Evolutionary conservation across 2,113 vertebrate genomes (phyloP).

Genomic region (Protobothrops flavoviridis): DNA sequence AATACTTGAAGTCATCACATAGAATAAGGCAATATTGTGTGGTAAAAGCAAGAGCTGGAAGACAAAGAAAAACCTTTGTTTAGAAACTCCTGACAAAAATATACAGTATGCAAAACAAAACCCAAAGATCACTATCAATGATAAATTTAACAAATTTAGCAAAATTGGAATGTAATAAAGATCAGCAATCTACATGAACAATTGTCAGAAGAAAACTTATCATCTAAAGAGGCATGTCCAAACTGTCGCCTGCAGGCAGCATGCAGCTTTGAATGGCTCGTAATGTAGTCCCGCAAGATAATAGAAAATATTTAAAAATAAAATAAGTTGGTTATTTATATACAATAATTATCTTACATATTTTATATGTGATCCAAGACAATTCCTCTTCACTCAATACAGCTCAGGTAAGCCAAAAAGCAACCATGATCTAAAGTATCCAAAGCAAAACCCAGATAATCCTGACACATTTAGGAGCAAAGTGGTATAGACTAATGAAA

Average conservation of each 20-base stretch:
- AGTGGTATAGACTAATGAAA: not conserved
- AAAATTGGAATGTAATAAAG: not conserved
- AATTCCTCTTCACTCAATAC: no score
- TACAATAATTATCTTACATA: no score
- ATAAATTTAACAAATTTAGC: not conserved
- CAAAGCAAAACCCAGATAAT: not conserved
- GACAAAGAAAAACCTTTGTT: not conserved
- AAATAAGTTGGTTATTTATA: no score
- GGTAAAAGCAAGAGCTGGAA: not conserved
- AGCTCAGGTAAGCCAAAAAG: no score
- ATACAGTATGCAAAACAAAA: not conserved
- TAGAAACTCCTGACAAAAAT: not conserved
- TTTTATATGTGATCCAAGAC: no score
- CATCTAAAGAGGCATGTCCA: not conserved
- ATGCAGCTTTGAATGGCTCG: no score
- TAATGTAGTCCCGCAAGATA: no score
- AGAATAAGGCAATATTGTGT: not conserved
- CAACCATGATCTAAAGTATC: not conserved
- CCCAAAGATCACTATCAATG: not conserved
- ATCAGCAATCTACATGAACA: not conserved
- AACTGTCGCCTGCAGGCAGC: no score
- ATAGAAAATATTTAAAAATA: no score
- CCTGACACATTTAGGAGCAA: not conserved
- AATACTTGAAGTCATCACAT: not conserved
- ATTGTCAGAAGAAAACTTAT: not conserved